Evolutionary conservation across 1,140 invertebrate species (phyloP).

Genomic region (Drosophila busckii): DNA sequence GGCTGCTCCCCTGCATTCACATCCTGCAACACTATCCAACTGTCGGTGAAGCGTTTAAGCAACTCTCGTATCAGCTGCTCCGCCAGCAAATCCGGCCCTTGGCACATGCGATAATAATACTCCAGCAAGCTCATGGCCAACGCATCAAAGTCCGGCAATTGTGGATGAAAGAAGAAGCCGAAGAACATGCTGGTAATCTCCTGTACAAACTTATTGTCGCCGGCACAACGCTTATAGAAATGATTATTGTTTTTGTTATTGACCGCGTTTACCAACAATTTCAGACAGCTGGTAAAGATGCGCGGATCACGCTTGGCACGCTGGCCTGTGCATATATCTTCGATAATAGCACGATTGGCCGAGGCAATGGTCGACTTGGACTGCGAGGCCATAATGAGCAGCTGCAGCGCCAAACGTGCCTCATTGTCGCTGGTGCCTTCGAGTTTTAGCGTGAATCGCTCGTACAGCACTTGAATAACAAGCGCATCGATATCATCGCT

Average conservation of each 20-base stretch:
- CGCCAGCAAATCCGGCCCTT: conserved; percentile 68
- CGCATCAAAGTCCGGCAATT: conserved; percentile 58
- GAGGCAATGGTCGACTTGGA: conserved; percentile 81
- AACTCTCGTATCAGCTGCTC: conserved; percentile 55
- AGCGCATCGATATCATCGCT: conserved; percentile 81
- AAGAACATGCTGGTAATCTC: conserved; percentile 49
- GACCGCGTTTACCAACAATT: conserved; percentile 62
- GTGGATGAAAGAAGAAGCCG: conserved; percentile 61
- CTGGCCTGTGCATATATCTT: conserved; percentile 78
- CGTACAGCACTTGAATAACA: conserved; percentile 86
- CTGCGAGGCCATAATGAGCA: conserved; percentile 87
- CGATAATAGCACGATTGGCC: conserved; percentile 81
- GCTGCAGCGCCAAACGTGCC: conserved; percentile 84
- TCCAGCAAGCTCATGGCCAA: conserved; percentile 61
- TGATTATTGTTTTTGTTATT: conserved; percentile 53
- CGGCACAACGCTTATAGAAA: conserved; percentile 60
- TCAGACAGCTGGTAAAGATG: conserved; percentile 57
- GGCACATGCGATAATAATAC: conserved; percentile 69
- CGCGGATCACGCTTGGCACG: conserved; percentile 62
- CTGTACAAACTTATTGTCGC: conserved; percentile 44
- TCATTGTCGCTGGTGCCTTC: conserved; percentile 84
- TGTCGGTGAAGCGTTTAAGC: conserved; percentile 41
- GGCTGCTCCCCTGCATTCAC: not conserved
- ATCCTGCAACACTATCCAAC: conserved; percentile 25
- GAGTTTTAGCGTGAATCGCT: conserved; percentile 89